Evolutionary conservation across 2,113 vertebrate species (phyloP).

Genomic region (Salvelinus namaycush): DNA sequence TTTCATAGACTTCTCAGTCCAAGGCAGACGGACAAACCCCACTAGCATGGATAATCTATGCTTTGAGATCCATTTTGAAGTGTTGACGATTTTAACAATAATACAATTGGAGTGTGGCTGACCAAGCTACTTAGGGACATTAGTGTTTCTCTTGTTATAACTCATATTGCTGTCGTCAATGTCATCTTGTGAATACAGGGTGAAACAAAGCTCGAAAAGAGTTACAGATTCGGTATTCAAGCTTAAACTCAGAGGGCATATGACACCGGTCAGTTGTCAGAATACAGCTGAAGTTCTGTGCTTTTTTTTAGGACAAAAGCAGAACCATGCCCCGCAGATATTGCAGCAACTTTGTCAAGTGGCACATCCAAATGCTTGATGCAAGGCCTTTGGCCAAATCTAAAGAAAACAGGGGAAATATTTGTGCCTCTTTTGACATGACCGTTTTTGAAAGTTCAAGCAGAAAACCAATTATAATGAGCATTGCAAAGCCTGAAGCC

Average conservation of each 20-base stretch:
- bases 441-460: slow-evolving; percentile 93
- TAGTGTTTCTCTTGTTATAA: not conserved
- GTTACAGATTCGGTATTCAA: not conserved
- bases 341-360: slow-evolving; percentile 88
- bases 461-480: slow-evolving; percentile 93
- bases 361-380: slow-evolving; percentile 75
- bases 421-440: slow-evolving; percentile 90
- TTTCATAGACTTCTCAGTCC: not conserved
- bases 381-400: slow-evolving; percentile 83
- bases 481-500: slow-evolving; percentile 85
- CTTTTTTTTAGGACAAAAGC: slow-evolving; percentile 67
- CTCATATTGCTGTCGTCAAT: not conserved
- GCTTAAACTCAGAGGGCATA: not conserved
- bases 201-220: not conserved
- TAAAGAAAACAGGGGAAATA: slow-evolving; percentile 70
- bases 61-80: not conserved
- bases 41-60: slow-evolving; percentile 12
- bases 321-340: slow-evolving; percentile 81
- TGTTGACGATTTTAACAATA: not conserved
- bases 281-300: slow-evolving; percentile 40
- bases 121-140: not conserved
- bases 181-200: not conserved
- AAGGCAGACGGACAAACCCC: not conserved
- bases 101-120: not conserved
- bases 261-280: slow-evolving; percentile 14